Base-by-base conservation (phyloP, 2,797 vertebrate species). In the Pitangus sulphuratus region DNA sequence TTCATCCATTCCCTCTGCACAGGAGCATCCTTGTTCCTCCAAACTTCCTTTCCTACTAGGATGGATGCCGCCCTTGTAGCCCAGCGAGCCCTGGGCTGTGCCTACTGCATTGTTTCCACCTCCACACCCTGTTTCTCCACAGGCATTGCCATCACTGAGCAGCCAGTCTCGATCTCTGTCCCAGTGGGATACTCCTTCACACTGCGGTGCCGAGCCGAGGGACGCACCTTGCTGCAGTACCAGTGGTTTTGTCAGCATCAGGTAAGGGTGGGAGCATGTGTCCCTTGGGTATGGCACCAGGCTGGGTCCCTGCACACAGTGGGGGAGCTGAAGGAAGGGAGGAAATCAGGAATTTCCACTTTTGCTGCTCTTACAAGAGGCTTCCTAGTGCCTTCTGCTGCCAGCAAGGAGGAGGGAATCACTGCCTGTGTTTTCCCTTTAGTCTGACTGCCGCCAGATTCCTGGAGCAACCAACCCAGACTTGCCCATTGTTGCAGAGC, bases 161-260 rank as follows among this genome's bases (percentile, higher is more conserved):
- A 98, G 92, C 99, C 99, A 0, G 85, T 98, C 9, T 98, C 97
- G 3, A 97, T 97, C 70, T 98, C 98, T 21, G 98, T 99, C 30
- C 99, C 98, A 1, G 94, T 91, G 80, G 98, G 98, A 82, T 97
- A 98, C 44, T 93, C 86, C 42, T 97, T 99, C 83, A 97, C 95
- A 1, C 97, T 99, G 89, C 97, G 97, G 21, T 99, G 99, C 89
- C 91, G 97, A 22, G 99, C 99, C 1, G 89, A 98, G 89, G 98
- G 98, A 22, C 92, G 65, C 24, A 96, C 97, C 0, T 26, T 84
- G 6, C 97, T 99, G 61, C 92, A 77, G 26, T 99, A 98, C 97
- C 99, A 99, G 97, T 99, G 99, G 99, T 99, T 99, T 88, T 98
- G 97, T 69, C 94, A 98, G 39, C 54, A 90, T 7, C 98, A 98